Evolutionary conservation across 2,113 vertebrate genomes (phyloP).

Genomic region (Caloenas nicobarica): DNA sequence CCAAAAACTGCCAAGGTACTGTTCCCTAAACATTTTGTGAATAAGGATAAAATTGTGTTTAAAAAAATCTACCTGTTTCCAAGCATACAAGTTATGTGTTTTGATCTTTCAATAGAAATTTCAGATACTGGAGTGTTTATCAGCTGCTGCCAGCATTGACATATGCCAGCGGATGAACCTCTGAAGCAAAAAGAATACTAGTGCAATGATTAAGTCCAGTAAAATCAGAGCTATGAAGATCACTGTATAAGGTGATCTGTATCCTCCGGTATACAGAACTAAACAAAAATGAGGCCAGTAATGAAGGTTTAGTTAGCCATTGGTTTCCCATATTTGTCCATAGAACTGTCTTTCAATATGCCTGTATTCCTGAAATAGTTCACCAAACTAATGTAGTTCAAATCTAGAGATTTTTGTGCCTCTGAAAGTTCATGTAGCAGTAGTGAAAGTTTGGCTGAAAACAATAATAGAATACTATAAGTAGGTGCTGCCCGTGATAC

Average conservation of each 20-base stretch:
- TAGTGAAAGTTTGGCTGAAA: background rate
- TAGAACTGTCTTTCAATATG: background rate
- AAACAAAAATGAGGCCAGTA: background rate
- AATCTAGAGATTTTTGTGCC: background rate
- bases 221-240: background rate
- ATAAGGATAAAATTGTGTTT: background rate
- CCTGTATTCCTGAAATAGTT: background rate
- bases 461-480: background rate
- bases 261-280: background rate
- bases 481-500: background rate
- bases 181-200: background rate
- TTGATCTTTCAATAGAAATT: background rate
- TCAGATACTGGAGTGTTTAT: background rate
- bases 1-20: background rate
- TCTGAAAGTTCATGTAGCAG: background rate
- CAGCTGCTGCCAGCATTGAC: background rate
- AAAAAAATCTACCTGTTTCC: background rate
- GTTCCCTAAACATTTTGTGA: background rate
- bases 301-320: background rate
- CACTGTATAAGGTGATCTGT: background rate
- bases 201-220: background rate
- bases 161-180: background rate
- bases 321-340: background rate
- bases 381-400: background rate
- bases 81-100: background rate